These are phyloP conservation scores for Propsilocerus akamusi DNA, from an alignment of 1,140 invertebrate genomes.

Conservation along the genomic window DNA sequence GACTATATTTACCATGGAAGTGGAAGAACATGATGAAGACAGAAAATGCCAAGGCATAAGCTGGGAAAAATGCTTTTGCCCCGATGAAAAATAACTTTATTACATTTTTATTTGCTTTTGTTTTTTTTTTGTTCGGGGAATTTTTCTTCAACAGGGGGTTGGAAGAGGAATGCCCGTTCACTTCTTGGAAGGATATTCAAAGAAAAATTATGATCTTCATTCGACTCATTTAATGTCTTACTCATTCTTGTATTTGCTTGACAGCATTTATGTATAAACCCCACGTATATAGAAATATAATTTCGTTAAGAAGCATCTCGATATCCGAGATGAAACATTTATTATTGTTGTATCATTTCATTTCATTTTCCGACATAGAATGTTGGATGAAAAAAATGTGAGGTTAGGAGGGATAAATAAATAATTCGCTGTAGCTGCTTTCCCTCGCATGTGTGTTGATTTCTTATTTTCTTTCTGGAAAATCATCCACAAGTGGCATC, in stretches of 20 bases:
- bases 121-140: too few species aligned
- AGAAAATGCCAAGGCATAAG: conserved; percentile 2
- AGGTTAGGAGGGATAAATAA: too few species aligned
- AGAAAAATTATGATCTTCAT: too few species aligned
- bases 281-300: neutral
- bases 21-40: conserved; percentile 1
- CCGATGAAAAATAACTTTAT: conserved; percentile 2
- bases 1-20: neutral
- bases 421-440: too few species aligned
- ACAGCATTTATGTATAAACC: neutral
- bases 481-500: conserved; percentile 1
- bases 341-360: neutral
- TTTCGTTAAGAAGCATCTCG: neutral
- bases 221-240: too few species aligned
- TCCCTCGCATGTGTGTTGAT: too few species aligned
- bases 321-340: neutral
- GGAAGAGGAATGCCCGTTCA: neutral
- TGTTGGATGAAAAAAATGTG: too few species aligned
- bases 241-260: too few species aligned
- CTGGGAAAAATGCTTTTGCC: neutral
- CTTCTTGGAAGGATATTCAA: neutral
- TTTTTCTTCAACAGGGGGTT: neutral
- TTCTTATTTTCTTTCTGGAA: neutral
- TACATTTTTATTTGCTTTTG: too few species aligned
- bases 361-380: neutral